A percentile compares a stretch with the other conserved stretches of the same genome.
Evolutionary conservation across 1,140 invertebrate genomes (phyloP).

Genomic region (Drosophila takahashii): DNA sequence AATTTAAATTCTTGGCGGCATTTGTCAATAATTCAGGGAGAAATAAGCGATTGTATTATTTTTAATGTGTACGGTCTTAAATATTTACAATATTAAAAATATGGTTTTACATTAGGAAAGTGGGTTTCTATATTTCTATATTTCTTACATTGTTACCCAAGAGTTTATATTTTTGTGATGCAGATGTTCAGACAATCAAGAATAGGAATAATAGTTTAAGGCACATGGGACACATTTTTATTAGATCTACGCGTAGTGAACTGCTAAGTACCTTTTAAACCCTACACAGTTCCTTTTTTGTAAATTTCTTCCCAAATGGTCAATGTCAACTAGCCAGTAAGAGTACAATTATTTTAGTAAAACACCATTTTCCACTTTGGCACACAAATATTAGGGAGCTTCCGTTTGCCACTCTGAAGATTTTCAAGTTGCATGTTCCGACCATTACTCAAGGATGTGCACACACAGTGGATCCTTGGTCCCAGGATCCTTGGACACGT

Average conservation of each 20-base stretch:
- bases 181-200: not conserved
- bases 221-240: not conserved
- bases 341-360: conserved; percentile 4
- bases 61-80: too few relatives aligned
- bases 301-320: not conserved
- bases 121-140: too few relatives aligned
- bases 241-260: not conserved
- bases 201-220: not conserved
- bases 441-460: conserved; percentile 20
- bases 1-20: conserved; percentile 28
- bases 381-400: not conserved
- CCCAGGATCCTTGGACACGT: conserved; percentile 16
- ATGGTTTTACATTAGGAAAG: too few relatives aligned
- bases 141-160: too few relatives aligned
- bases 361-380: conserved; percentile 1
- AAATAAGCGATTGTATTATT: too few relatives aligned
- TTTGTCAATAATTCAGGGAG: not conserved
- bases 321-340: not conserved
- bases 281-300: not conserved
- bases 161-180: not conserved
- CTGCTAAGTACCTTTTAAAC: not conserved
- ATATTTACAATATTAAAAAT: too few relatives aligned
- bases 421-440: conserved; percentile 1
- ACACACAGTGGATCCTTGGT: conserved; percentile 4
- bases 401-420: not conserved